These are phyloP conservation scores for Himantopus leucocephalus DNA, from an alignment of 2,113 vertebrate genomes.

Conservation along the genomic window DNA sequence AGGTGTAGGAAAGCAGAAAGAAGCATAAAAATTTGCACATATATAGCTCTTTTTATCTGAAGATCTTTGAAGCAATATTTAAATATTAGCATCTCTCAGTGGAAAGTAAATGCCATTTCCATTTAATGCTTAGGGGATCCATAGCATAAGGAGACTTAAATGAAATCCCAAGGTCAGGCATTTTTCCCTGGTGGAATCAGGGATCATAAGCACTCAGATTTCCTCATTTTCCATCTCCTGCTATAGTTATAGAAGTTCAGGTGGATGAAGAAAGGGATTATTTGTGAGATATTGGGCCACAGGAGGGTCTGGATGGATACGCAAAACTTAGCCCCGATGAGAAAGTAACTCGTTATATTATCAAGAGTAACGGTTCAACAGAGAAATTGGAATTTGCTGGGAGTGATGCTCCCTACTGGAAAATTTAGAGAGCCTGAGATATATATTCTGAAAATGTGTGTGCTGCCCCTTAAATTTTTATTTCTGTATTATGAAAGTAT, in stretches of 20 bases:
- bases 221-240: slow-evolving; percentile 2
- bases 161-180: neutral
- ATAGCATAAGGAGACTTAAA: neutral
- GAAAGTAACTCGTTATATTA: neutral
- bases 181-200: neutral
- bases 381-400: neutral
- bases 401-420: neutral
- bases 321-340: neutral
- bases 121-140: neutral
- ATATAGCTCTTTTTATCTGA: slow-evolving; percentile 23
- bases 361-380: neutral
- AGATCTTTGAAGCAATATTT: neutral
- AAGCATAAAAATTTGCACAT: slow-evolving; percentile 10
- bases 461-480: neutral
- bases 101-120: slow-evolving; percentile 12
- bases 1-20: neutral
- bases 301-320: neutral
- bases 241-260: neutral
- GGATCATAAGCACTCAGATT: neutral
- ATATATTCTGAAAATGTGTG: neutral
- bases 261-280: neutral
- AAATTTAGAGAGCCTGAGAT: neutral
- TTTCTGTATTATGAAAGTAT: neutral
- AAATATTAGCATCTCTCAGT: neutral
- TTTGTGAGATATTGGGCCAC: neutral